Percentiles rank a stretch among this genome's conserved stretches.
These are phyloP conservation scores for Eutolmus rufibarbis DNA, from an alignment of 2,888 invertebrate species.

Conservation along the genomic window DNA sequence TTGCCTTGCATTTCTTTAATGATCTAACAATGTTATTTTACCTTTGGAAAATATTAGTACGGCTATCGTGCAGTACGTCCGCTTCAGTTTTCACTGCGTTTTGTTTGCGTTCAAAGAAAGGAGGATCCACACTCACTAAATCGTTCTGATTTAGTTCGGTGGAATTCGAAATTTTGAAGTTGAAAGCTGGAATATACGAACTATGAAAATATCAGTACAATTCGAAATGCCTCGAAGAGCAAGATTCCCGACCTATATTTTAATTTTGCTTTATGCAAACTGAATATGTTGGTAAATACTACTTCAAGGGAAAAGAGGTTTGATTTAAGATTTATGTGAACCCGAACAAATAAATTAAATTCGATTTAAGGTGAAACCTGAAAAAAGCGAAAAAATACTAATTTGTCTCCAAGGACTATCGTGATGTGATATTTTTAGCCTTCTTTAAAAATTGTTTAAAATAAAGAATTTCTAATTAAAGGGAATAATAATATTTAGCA, in stretches of 20 bases:
- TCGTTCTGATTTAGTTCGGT: not conserved
- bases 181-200: not conserved
- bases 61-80: conserved; percentile 57
- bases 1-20: conserved; percentile 62
- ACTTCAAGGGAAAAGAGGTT: not conserved
- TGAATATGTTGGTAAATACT: not conserved
- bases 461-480: too few species aligned
- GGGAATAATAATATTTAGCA: too few species aligned
- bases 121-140: not conserved
- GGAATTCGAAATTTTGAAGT: not conserved
- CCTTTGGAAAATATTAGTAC: conserved; percentile 42
- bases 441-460: too few species aligned
- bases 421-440: too few species aligned
- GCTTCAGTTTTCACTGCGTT: conserved; percentile 58
- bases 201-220: not conserved
- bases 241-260: not conserved
- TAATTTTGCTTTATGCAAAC: not conserved
- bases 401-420: too few species aligned
- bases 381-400: not conserved
- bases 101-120: conserved; percentile 11
- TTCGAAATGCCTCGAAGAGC: not conserved
- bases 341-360: not conserved
- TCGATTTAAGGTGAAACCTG: not conserved
- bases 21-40: conserved; percentile 51
- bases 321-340: not conserved